A percentile compares a stretch with the other conserved stretches of the same genome.
Evolutionary conservation across 2,888 invertebrate genomes (phyloP).

Genomic region (Entomobrya multifasciata): DNA sequence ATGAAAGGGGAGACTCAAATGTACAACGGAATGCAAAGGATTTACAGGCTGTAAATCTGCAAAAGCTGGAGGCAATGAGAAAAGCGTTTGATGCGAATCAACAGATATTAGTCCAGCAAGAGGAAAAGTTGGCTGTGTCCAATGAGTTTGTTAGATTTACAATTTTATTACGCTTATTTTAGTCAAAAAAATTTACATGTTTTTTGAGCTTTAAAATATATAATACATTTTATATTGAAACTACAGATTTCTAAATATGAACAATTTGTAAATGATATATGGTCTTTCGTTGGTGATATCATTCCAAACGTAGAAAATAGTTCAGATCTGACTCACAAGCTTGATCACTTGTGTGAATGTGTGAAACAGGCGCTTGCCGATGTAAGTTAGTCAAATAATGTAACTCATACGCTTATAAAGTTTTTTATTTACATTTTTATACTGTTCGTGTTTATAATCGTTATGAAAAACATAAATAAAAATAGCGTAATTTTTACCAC

Average conservation of each 20-base stretch:
- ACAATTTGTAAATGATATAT: slow-evolving; percentile 2
- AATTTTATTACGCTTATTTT: not conserved
- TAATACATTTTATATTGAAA: not conserved
- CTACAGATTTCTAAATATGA: slow-evolving; percentile 44
- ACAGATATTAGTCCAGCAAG: slow-evolving; percentile 28
- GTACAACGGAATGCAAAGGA: no score
- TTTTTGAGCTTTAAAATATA: not conserved
- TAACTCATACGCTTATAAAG: not conserved
- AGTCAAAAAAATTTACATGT: no score
- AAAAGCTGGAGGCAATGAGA: slow-evolving; percentile 44
- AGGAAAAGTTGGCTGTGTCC: slow-evolving; percentile 20
- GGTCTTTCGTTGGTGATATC: slow-evolving; percentile 11
- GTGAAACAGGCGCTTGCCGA: slow-evolving; percentile 57
- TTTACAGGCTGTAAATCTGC: not conserved
- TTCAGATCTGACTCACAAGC: not conserved
- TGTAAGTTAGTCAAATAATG: slow-evolving; percentile 35
- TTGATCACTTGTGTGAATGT: slow-evolving; percentile 46
- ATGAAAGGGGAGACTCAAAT: not conserved
- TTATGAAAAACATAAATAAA: not conserved
- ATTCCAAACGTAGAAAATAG: not conserved
- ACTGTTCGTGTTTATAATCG: not conserved
- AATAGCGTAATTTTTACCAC: no score
- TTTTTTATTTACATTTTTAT: not conserved
- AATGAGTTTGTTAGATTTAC: not conserved
- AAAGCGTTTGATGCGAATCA: slow-evolving; percentile 41